A percentile compares a stretch with the other conserved stretches of the same genome.
Conservation (phyloP, 2,797 vertebrate species). For the Nannoperca australis region DNA sequence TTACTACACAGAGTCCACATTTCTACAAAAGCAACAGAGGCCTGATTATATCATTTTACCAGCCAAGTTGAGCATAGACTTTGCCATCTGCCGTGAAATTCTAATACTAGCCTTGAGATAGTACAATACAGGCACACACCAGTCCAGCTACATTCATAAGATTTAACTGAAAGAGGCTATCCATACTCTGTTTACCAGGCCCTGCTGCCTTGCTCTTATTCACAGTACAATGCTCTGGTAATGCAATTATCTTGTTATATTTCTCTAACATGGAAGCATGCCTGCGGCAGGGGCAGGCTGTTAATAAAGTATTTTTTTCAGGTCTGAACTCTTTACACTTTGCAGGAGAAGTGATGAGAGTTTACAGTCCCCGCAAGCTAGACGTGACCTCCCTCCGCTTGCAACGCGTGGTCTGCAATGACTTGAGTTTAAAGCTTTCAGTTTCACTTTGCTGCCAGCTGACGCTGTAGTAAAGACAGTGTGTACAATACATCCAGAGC, state of each 20-base stretch:
- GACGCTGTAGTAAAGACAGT: constrained; percentile 46
- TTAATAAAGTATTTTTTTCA: constrained; percentile 7
- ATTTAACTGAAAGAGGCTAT: constrained; percentile 26
- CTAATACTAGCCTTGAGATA: constrained; percentile 7
- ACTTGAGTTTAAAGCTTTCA: constrained; percentile 33
- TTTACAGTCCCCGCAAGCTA: constrained; percentile 21
- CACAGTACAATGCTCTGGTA: constrained; percentile 39
- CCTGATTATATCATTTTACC: constrained; percentile 8
- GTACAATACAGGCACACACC: constrained; percentile 22
- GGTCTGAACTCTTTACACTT: constrained; percentile 23
- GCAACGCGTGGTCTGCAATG: constrained; percentile 8
- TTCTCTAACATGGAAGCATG: constrained; percentile 37
- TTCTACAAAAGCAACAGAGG: not conserved
- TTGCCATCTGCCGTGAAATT: constrained; percentile 8
- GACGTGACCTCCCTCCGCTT: not conserved
- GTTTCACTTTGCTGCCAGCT: constrained; percentile 42
- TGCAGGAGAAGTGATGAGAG: constrained; percentile 33
- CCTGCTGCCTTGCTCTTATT: constrained; percentile 21
- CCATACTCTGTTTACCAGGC: constrained; percentile 2
- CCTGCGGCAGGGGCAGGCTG: constrained; percentile 11
- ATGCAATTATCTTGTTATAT: constrained; percentile 55
- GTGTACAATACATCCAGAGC: constrained; percentile 15
- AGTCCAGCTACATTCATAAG: constrained; percentile 27
- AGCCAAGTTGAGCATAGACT: not conserved
- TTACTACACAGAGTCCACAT: not conserved